These are phyloP conservation scores for Cyprinodon brontotheroides DNA, from an alignment of 2,113 vertebrate species.

Conservation along the genomic window DNA sequence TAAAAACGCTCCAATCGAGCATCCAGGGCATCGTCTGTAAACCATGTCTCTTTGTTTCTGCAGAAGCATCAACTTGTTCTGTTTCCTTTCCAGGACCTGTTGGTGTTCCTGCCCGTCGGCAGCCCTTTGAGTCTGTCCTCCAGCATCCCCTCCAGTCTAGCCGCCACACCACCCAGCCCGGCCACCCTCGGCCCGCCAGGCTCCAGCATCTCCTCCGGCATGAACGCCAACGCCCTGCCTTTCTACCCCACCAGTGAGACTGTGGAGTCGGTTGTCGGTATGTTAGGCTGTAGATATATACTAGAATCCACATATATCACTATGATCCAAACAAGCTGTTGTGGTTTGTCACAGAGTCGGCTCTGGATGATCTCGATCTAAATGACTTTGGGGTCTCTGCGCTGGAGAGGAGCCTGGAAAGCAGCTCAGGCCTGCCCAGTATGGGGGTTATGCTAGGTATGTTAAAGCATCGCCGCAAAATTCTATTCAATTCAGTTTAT, in stretches of 20 bases:
- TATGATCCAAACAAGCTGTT: background rate
- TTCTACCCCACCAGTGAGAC: conserved; percentile 99
- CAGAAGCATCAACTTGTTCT: background rate
- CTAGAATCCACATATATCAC: background rate
- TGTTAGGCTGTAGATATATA: conserved; percentile 29
- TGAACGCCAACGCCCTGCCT: conserved; percentile 98
- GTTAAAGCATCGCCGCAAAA: conserved; percentile 1
- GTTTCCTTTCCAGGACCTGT: conserved; percentile 82
- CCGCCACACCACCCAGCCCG: conserved; percentile 94
- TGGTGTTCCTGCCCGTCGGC: conserved; percentile 92
- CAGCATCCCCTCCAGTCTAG: conserved; percentile 95
- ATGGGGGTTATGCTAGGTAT: conserved; percentile 90
- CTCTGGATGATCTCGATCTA: conserved; percentile 93
- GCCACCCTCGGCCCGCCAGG: conserved; percentile 84
- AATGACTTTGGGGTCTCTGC: conserved; percentile 95
- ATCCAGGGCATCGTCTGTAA: background rate
- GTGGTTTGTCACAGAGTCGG: conserved; percentile 84
- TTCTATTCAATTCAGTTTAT: too few relatives aligned
- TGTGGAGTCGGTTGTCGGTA: conserved; percentile 97
- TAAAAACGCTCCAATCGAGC: conserved; percentile 41
- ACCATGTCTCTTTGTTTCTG: background rate
- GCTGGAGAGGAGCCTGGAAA: conserved; percentile 93
- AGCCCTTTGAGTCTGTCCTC: conserved; percentile 96
- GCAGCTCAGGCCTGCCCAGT: conserved; percentile 83
- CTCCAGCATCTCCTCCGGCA: conserved; percentile 82